Conservation (phyloP, 2,797 vertebrate species). For the Brachymystax lenok region DNA sequence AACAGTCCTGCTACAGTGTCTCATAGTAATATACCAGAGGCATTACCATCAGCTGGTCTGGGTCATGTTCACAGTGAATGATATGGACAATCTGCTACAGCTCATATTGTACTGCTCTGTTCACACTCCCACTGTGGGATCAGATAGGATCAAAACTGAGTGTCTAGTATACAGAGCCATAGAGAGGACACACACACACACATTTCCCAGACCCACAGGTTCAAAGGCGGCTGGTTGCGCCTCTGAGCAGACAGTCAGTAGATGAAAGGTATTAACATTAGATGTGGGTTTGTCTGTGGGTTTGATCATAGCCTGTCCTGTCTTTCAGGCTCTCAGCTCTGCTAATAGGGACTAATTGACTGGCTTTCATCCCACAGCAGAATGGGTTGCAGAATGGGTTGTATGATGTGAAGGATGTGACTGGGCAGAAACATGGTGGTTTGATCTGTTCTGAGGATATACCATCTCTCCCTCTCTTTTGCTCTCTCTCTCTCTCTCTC, state of each 20-base stretch:
- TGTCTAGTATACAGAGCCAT: constrained; percentile 45
- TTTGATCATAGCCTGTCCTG: constrained; percentile 76
- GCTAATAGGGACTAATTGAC: constrained; percentile 75
- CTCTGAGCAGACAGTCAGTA: constrained; percentile 48
- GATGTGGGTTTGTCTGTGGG: constrained; percentile 75
- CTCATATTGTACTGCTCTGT: constrained; percentile 27
- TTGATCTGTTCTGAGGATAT: neutral
- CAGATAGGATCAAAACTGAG: constrained; percentile 12
- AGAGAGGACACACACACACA: constrained; percentile 40
- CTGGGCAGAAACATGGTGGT: constrained; percentile 21
- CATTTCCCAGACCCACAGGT: constrained; percentile 34
- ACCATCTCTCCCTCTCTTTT: neutral
- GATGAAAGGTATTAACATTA: constrained; percentile 78
- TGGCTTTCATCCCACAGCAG: constrained; percentile 68
- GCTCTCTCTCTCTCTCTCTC: too few relatives aligned
- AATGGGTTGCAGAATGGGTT: constrained; percentile 48
- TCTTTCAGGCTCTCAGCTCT: constrained; percentile 63
- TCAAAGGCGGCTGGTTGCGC: constrained; percentile 63
- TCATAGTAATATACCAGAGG: neutral
- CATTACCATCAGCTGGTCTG: constrained; percentile 49
- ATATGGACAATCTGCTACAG: constrained; percentile 45
- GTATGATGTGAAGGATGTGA: constrained; percentile 66
- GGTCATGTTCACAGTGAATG: constrained; percentile 52
- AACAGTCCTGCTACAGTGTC: neutral
- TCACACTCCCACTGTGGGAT: constrained; percentile 44